Evolutionary conservation across 2,113 vertebrate species (phyloP), one percentile per base, ranked within the genome.

Genomic region (Daphoenositta chrysoptera): DNA sequence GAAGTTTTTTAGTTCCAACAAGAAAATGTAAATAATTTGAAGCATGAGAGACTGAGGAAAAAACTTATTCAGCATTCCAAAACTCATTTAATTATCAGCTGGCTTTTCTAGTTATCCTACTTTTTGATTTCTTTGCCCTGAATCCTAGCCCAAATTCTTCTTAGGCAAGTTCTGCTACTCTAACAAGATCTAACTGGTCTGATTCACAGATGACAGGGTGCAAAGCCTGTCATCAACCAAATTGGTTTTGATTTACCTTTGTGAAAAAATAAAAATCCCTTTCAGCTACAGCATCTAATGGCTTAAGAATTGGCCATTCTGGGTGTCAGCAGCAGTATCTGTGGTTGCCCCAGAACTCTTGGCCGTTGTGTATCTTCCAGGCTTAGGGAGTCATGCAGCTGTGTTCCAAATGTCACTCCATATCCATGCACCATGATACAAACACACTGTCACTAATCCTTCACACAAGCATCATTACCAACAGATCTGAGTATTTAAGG

Each of bases 171-270:
- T 93, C 45, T 93, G 40, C 50, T 84, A 56, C 83, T 83, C 72
- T 26, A 60, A 91, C 78, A 87, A 90, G 93, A 94, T 65, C 73
- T 87, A 82, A 86, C 85, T 68, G 42, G 78, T 89, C 44, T 83
- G 71, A 91, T 58, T 81, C 69, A 85, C 20, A 60, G 75, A 80
- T n/a, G 39, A 53, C 47, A 84, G 48, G 4, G 10, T 83, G 26
- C 35, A 88, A 65, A 90, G 33, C 45, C 33, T 91, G 63, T 64
- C 75, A 80, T 63, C 85, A 89, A 64, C 8, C 14, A 72, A 81
- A 87, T 42, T 10, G 2, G 4, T 75, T 87, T 94, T 66, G 37
- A 94, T 93, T 91, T 86, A 89, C 22, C 37, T 65, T 33, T 22
- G 45, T 58, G 11, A 27, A 70, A 61, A 87, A 56, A 51, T 75